Evolutionary conservation across 1,140 invertebrate species (phyloP).

Genomic region (Pinna nobilis): DNA sequence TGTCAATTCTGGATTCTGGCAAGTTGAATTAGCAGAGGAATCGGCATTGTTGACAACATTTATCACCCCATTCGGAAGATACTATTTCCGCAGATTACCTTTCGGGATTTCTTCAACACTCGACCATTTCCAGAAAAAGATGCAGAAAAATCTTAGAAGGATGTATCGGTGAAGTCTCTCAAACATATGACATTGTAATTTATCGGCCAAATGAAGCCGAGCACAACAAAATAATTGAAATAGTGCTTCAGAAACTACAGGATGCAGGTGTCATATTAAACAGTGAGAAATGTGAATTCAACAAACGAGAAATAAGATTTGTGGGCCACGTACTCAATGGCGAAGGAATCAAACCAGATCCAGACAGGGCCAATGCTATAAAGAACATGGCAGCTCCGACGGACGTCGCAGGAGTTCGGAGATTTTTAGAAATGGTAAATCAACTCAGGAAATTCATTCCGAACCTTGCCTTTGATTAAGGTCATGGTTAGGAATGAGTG

Average conservation of each 20-base stretch:
- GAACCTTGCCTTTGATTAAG: too few relatives aligned
- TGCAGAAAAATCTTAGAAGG: slow-evolving; percentile 8
- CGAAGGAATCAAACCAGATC: slow-evolving; percentile 35
- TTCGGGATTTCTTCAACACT: slow-evolving; percentile 17
- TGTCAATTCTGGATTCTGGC: slow-evolving; percentile 73
- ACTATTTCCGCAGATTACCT: slow-evolving; percentile 36
- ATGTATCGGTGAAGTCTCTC: background rate
- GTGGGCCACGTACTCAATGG: slow-evolving; percentile 35
- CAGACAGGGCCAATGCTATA: slow-evolving; percentile 37
- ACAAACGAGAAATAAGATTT: slow-evolving; percentile 4
- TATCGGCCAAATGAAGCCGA: slow-evolving; percentile 42
- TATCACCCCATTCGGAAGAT: slow-evolving; percentile 46
- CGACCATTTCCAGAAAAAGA: slow-evolving; percentile 23
- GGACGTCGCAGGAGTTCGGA: slow-evolving; percentile 27
- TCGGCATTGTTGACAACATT: slow-evolving; percentile 38
- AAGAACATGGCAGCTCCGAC: slow-evolving; percentile 28
- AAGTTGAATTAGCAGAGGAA: slow-evolving; percentile 28
- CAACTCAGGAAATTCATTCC: slow-evolving; percentile 65
- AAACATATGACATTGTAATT: slow-evolving; percentile 51
- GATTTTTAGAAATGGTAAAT: slow-evolving; percentile 67
- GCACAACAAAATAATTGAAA: slow-evolving; percentile 45
- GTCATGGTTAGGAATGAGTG: too few relatives aligned
- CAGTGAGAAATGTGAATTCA: slow-evolving; percentile 24
- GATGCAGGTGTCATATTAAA: slow-evolving; percentile 62
- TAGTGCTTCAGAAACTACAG: slow-evolving; percentile 51